phyloP scores from a whole-genome alignment of 2,113 vertebrate genomes.

The Capricornis sumatraensis region DNA sequence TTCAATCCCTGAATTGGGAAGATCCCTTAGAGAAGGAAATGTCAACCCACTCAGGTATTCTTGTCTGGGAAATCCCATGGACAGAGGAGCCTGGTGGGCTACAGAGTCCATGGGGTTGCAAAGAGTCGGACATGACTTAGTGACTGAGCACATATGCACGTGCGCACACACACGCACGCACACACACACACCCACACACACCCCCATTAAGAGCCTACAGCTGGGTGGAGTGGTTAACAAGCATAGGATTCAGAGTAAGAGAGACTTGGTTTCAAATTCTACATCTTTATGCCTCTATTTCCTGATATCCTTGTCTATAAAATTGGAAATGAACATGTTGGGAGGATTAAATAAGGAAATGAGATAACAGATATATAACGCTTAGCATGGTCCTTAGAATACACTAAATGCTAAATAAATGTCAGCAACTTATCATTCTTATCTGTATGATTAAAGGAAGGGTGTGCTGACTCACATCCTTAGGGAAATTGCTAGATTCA shows the following conservation, averaged over 20 bases:
- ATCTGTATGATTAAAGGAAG: background rate
- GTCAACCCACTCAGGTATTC: background rate
- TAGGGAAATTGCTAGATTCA: background rate
- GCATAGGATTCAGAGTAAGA: background rate
- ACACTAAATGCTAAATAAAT: background rate
- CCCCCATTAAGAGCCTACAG: background rate
- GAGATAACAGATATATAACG: background rate
- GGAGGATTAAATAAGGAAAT: background rate
- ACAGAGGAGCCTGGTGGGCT: background rate
- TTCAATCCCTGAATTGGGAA: background rate
- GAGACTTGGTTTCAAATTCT: background rate
- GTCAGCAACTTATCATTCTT: background rate
- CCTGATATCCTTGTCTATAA: background rate
- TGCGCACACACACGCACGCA: rapidly evolving
- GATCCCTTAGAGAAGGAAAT: background rate
- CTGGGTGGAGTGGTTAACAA: background rate
- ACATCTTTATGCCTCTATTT: background rate
- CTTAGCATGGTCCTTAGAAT: background rate
- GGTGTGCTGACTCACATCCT: background rate
- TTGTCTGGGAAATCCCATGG: background rate
- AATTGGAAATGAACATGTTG: background rate
- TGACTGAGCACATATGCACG: background rate
- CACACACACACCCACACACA: background rate
- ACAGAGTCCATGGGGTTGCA: background rate
- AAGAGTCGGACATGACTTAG: background rate